phyloP scores from a whole-genome alignment of 2,888 invertebrate genomes.

The Cistogaster globosa region DNA sequence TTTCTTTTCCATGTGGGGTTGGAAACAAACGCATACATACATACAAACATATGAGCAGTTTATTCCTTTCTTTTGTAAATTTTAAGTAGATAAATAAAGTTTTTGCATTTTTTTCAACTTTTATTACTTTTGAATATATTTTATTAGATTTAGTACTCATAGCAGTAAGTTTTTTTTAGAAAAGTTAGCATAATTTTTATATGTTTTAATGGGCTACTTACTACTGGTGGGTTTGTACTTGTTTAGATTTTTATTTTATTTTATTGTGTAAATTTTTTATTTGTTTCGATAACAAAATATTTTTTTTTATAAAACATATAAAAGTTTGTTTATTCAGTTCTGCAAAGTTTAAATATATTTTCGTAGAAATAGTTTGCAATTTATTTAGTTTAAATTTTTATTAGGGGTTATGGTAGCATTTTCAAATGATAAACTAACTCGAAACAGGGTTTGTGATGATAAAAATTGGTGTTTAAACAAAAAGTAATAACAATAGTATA shows the following conservation, averaged over 20 bases:
- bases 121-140: background rate
- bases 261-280: slow-evolving; percentile 38
- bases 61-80: slow-evolving; percentile 12
- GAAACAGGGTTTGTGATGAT: slow-evolving; percentile 10
- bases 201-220: slow-evolving; percentile 26
- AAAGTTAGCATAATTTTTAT: slow-evolving; percentile 43
- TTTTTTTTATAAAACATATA: background rate
- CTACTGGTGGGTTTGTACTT: slow-evolving; percentile 6
- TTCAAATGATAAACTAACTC: slow-evolving; percentile 47
- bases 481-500: slow-evolving; percentile 16
- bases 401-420: slow-evolving; percentile 31
- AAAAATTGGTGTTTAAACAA: slow-evolving; percentile 15
- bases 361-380: slow-evolving; percentile 26
- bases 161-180: slow-evolving; percentile 29
- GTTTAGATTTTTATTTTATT: slow-evolving; percentile 10
- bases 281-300: slow-evolving; percentile 54
- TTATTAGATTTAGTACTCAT: slow-evolving; percentile 39
- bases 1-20: slow-evolving; percentile 25
- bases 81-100: slow-evolving; percentile 33
- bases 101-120: slow-evolving; percentile 11
- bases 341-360: slow-evolving; percentile 35
- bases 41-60: background rate
- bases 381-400: slow-evolving; percentile 43
- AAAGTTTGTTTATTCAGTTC: slow-evolving; percentile 49
- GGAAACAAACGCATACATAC: background rate